Conservation (phyloP, 2,888 invertebrate genomes). For the Ormyrus rosae region DNA sequence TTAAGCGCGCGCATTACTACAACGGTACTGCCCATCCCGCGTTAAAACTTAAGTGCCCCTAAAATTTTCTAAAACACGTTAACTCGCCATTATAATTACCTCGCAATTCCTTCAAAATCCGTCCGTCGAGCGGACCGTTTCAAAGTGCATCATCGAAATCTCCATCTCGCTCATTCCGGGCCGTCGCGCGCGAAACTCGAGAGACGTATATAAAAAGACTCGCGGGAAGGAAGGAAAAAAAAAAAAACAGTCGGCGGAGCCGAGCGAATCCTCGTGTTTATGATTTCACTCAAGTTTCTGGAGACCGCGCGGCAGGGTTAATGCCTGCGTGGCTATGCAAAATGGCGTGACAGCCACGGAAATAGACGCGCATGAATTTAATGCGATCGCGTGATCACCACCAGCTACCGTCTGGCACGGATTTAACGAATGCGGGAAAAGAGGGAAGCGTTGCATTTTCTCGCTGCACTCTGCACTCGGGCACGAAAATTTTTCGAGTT, state of each 20-base stretch:
- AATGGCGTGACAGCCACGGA: conserved; percentile 72
- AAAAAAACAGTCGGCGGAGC: no score
- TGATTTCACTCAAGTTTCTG: conserved; percentile 45
- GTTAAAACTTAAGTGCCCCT: no score
- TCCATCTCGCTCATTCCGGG: no score
- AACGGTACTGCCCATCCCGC: no score
- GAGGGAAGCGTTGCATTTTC: conserved; percentile 35
- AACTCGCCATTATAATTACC: no score
- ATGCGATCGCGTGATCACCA: conserved; percentile 70
- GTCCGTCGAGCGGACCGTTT: no score
- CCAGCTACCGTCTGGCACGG: conserved; percentile 67
- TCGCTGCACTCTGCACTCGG: background rate
- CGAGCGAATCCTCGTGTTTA: conserved; percentile 25
- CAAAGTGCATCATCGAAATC: no score
- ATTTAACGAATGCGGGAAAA: conserved; percentile 62
- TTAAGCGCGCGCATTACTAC: background rate
- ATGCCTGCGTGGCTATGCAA: conserved; percentile 70
- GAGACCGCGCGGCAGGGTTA: conserved; percentile 63
- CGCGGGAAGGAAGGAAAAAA: background rate
- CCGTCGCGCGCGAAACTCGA: no score
- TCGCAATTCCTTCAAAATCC: no score
- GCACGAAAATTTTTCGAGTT: no score
- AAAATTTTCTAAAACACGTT: no score
- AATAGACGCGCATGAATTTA: conserved; percentile 71
- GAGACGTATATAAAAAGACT: background rate